Conservation (phyloP, 2,797 vertebrate genomes). For the Smutsia gigantea region DNA sequence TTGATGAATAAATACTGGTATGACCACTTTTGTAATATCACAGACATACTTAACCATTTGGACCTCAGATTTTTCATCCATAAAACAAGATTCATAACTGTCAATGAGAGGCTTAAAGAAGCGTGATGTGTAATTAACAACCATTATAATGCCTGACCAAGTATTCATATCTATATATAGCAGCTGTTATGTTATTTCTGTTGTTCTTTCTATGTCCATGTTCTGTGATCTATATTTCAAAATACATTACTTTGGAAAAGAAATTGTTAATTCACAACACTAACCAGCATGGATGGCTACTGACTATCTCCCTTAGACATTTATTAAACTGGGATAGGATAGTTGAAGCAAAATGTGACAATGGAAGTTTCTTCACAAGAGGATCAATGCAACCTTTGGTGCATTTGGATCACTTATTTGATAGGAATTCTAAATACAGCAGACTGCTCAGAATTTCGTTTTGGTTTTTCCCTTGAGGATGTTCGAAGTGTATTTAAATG, state of each 20-base stretch:
- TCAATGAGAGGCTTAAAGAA: background rate
- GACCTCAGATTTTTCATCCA: background rate
- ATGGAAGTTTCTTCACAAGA: constrained; percentile 34
- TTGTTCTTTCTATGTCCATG: background rate
- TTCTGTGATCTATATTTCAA: background rate
- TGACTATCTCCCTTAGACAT: background rate
- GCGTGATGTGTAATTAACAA: background rate
- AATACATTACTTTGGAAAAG: background rate
- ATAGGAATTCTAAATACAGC: constrained; percentile 53
- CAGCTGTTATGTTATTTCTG: background rate
- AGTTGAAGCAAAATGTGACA: constrained; percentile 1
- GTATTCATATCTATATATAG: background rate
- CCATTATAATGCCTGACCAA: background rate
- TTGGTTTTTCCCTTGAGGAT: constrained; percentile 21
- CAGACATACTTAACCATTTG: background rate
- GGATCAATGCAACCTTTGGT: constrained; percentile 3
- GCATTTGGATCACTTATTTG: constrained; percentile 18
- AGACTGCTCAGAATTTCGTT: constrained; percentile 48
- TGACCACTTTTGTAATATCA: background rate
- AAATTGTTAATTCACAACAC: background rate
- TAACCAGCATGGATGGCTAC: background rate
- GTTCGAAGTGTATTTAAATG: constrained; percentile 65
- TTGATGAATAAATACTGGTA: background rate
- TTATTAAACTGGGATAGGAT: background rate
- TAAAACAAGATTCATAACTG: background rate